Conservation (phyloP, 2,888 invertebrate species). For the Coenonympha arcania region DNA sequence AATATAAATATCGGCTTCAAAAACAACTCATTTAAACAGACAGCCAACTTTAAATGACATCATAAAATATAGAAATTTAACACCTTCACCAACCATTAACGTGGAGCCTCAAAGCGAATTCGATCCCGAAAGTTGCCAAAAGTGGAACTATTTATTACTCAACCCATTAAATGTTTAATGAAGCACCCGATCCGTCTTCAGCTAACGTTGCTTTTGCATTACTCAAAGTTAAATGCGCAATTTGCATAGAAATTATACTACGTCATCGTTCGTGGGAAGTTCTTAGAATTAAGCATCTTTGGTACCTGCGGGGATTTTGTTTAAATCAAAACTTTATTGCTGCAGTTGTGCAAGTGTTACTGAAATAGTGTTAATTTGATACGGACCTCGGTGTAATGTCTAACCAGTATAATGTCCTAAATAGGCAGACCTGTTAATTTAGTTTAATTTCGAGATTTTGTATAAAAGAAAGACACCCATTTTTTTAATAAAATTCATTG, state of each 20-base stretch:
- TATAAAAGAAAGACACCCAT: too few relatives aligned
- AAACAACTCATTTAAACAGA: too few relatives aligned
- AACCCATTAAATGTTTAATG: constrained; percentile 21
- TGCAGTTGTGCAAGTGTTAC: too few relatives aligned
- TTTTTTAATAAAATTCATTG: too few relatives aligned
- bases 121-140: constrained; percentile 1
- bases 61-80: not conserved
- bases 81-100: not conserved
- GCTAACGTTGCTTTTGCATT: constrained; percentile 41
- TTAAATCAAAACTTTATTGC: constrained; percentile 74
- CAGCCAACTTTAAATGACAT: too few relatives aligned
- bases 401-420: too few relatives aligned
- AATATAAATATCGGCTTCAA: too few relatives aligned
- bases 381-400: too few relatives aligned
- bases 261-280: constrained; percentile 62
- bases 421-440: too few relatives aligned
- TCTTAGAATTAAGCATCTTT: constrained; percentile 73
- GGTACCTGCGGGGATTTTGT: constrained; percentile 63
- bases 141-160: constrained; percentile 14
- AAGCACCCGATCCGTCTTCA: constrained; percentile 34
- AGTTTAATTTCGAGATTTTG: too few relatives aligned
- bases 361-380: too few relatives aligned
- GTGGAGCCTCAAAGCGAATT: not conserved
- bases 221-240: constrained; percentile 68
- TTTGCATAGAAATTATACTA: constrained; percentile 74